Conservation (phyloP, 53 echinoderm and acorn worm genomes). For the Actinopyga echinites region DNA sequence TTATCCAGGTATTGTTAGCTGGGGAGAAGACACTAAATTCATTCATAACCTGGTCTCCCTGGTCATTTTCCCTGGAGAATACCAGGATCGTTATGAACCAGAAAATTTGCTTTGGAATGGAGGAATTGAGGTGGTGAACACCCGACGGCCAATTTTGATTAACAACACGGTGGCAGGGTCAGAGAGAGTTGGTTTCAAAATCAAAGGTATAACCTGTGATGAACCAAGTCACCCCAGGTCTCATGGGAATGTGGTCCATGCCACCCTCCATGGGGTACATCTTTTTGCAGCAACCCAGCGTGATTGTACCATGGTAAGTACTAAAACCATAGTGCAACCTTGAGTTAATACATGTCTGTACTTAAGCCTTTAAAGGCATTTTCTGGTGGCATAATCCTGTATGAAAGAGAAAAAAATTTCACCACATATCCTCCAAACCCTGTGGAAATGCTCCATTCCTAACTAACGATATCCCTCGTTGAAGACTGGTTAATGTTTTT, state of each 20-base stretch:
- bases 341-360: no score
- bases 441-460: no score
- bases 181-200: slow-evolving; percentile 73
- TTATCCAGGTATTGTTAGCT: slow-evolving; percentile 66
- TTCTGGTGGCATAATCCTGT: no score
- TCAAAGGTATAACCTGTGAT: slow-evolving; percentile 68
- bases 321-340: no score
- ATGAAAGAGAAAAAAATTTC: no score
- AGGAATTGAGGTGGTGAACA: slow-evolving; percentile 68
- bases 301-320: slow-evolving; percentile 48
- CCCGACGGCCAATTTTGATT: slow-evolving; percentile 54
- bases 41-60: slow-evolving; percentile 82
- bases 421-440: no score
- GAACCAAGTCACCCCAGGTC: slow-evolving; percentile 44
- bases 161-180: slow-evolving; percentile 94
- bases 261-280: slow-evolving; percentile 71
- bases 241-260: slow-evolving; percentile 70
- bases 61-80: slow-evolving; percentile 81
- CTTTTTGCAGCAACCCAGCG: slow-evolving; percentile 17
- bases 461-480: no score
- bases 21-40: slow-evolving; percentile 57
- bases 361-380: no score
- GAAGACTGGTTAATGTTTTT: no score
- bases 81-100: slow-evolving; percentile 77
- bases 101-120: slow-evolving; percentile 82